Base-by-base conservation (phyloP, 2,797 vertebrate species). In the Galago senegalensis region DNA sequence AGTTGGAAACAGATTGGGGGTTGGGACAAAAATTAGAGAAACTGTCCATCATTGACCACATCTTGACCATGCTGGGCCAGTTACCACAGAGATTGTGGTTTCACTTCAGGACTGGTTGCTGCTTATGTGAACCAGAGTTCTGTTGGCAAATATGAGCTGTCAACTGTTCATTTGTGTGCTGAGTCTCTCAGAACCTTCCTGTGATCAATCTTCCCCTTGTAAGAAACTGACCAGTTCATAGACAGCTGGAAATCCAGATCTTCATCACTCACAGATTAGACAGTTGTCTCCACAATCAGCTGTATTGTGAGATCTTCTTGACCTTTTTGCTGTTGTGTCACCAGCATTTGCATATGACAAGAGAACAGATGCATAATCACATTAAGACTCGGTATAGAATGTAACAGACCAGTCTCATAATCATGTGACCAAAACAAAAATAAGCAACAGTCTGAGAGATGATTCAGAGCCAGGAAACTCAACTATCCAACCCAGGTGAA, bases 1-100 rank as follows among this genome's bases (percentile, higher is more conserved):
- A 80, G 21, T 56, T 46, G 10, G 60, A 73, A 65, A 31, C 5
- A 60, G 0, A 3, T 56, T 1, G 5, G 4, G 4, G 1, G 1
- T 40, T 3, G 40, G 10, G 7, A 13, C 7, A n/a, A 91, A 91
- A 61, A 29, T 17, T 46, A 82, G 6, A 9, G 10, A 85, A 53
- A 1, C 25, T 40, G 25, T 12, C 37, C 23, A 27, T 43, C 27
- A 49, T 21, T 87, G 40, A 75, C 1, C 20, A 87, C 49, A 10
- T 6, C 25, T 29, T 43, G 13, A 34, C 13, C 14, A 49, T 8
- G 7, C 46, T 21, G 5, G n/a, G 67, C 3, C 56, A 77, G 8
- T n/a, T 37, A 7, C 17, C 85, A 1, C 11, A 56, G 31, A 81
- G 31, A 10, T 23, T 89, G 49, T 87, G 17, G 46, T 31, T 31